A percentile compares a stretch with the other conserved stretches of the same genome.
Evolutionary conservation across 2,888 invertebrate genomes (phyloP).

Genomic region (Pristionchus arcanus): DNA sequence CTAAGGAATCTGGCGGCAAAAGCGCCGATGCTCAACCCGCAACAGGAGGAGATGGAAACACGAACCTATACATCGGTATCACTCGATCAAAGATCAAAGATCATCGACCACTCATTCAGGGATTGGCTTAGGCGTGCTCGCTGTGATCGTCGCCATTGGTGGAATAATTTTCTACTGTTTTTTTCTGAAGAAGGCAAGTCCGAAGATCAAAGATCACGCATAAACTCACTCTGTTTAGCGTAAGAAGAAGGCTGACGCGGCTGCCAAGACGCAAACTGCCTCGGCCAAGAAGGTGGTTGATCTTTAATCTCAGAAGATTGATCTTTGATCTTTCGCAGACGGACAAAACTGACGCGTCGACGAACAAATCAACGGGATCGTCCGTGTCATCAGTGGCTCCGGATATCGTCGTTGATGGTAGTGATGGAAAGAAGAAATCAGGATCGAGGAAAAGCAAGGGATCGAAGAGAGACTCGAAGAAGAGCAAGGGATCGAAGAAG

Average conservation of each 20-base stretch:
- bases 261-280: not conserved
- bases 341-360: not conserved
- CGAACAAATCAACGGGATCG: not conserved
- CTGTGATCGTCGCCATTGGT: too few species aligned
- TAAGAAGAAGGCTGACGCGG: not conserved
- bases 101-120: not conserved
- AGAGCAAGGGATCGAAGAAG: not conserved
- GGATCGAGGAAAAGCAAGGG: not conserved
- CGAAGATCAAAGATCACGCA: not conserved
- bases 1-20: not conserved
- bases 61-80: too few species aligned
- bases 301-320: not conserved
- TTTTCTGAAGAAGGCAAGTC: too few species aligned
- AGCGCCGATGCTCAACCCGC: not conserved
- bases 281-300: not conserved
- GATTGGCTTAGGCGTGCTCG: too few species aligned
- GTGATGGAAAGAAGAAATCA: conserved; percentile 16
- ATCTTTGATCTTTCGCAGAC: not conserved
- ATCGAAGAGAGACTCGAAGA: not conserved
- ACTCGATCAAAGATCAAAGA: not conserved
- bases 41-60: not conserved
- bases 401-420: not conserved
- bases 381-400: not conserved
- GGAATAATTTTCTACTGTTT: too few species aligned
- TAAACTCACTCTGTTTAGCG: not conserved